Base-by-base conservation (phyloP, 2,888 invertebrate genomes). In the Hydrotaea cyrtoneurina region DNA sequence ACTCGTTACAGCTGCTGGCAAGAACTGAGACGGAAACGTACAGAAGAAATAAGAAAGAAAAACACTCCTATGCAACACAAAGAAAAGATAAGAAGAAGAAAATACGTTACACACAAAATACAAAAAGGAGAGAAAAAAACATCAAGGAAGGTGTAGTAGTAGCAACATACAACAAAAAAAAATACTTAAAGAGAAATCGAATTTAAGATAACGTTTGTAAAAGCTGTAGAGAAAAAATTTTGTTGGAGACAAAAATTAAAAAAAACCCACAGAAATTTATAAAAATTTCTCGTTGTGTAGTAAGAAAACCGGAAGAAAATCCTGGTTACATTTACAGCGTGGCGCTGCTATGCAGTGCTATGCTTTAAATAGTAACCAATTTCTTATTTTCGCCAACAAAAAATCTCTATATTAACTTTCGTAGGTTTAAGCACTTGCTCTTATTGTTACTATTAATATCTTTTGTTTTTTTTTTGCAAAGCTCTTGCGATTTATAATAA, bases 1-100 rank as follows among this genome's bases (percentile, higher is more conserved):
- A 89, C 90, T 85, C 50, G 66, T 62, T n/a, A 59, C 81, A 50
- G 80, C 55, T n/a, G 83, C 86, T 43, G 77, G 80, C 79, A 90
- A 90, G 86, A 89, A 89, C 86, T 90, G 82, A 89, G 77, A 66
- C 71, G 74, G 7, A 31, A 7, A 31, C 73, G 46, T 10, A 74
- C 36, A 36, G 39, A 39, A 13, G 39, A 39, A 31, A 39, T 8
- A 39, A 3, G 36, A 39, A 39, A 81, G 19, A 72, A 77, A 79
- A 4, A 39, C 62, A 82, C 82, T 83, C n/a, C 74, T 46, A 84
- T 39, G n/a, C 19, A 69, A 75, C 36, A 66, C 59, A 73, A 76
- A 75, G 46, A 55, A 19, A 39, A 78, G 39, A 72, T 72, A 83
- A 77, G 39, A 46, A 78, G 21, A 75, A 74, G 43, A 59, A 36